Conservation (phyloP, 2,888 invertebrate species). For the Aphodius sticticus region DNA sequence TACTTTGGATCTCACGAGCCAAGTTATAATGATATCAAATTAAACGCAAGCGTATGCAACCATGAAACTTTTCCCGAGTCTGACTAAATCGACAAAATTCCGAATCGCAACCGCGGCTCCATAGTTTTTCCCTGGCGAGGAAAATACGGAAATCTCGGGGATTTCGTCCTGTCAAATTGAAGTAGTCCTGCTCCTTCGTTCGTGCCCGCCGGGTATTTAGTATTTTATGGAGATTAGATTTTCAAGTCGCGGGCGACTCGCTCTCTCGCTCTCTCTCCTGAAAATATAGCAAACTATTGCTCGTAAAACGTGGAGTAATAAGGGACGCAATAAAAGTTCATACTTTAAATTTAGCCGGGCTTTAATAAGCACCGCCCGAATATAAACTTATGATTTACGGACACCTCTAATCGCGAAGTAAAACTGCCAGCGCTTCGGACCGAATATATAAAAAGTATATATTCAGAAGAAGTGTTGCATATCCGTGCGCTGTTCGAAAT, state of each 20-base stretch:
- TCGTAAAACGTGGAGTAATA: conserved; percentile 21
- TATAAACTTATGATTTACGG: conserved; percentile 4
- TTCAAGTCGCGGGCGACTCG: conserved; percentile 7
- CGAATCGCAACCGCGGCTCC: not conserved
- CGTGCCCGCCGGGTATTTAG: conserved; percentile 18
- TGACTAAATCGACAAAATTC: not conserved
- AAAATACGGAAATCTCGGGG: not conserved
- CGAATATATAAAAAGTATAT: not conserved
- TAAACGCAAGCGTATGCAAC: not conserved
- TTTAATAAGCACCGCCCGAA: conserved; percentile 10
- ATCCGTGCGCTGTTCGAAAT: not conserved
- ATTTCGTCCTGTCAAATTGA: conserved; percentile 4
- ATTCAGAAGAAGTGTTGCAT: not conserved
- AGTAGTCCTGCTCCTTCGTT: conserved; percentile 4
- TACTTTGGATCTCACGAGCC: not conserved
- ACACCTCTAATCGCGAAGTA: conserved; percentile 4
- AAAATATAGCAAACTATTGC: conserved; percentile 21
- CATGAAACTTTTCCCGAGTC: not conserved
- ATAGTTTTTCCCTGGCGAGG: not conserved
- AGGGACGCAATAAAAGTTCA: conserved; percentile 18
- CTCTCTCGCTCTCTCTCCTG: conserved; percentile 11
- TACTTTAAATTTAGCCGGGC: conserved; percentile 18
- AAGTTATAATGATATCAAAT: not conserved
- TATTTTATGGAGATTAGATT: conserved; percentile 26
- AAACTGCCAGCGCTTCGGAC: not conserved